Base-by-base conservation (phyloP, 2,113 vertebrate genomes). In the Salvelinus namaycush region DNA sequence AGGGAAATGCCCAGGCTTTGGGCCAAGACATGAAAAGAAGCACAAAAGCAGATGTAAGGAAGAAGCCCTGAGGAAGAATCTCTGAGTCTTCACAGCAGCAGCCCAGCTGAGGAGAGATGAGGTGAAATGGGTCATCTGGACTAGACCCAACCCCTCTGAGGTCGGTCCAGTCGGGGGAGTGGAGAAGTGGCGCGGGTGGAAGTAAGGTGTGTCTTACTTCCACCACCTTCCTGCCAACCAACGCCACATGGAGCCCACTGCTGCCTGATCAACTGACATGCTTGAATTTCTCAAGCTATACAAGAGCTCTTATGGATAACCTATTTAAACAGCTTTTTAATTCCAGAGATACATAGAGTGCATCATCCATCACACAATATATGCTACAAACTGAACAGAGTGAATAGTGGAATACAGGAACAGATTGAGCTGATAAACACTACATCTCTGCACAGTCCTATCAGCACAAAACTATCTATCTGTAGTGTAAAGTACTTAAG, bases 21-120 rank as follows among this genome's bases (percentile, higher is more conserved):
- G 90, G 91, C 94, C 92, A 94, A 92, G 83, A 68, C 29, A 51
- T 7, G 64, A 68, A 16, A 51, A 29, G 76, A 91, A 91, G 89
- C 87, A 91, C 51, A 91, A 92, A 93, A 95, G 90, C 93, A 93
- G 93, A 94, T 93, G 90, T 89, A 90, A 95, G 93, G 93, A 94
- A 94, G 89, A 83, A 94, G 89, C 83, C 91, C 92, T 92, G 84
- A 12, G 49, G 14, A 91, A 91, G 90, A 94, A 94, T 91, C 86
- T 89, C 90, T 89, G 39, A 54, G 51, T 18, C 51, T 66, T 90
- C 68, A 51, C 89, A 51, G 85, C 87, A 87, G 84, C 82, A 87
- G 84, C 75, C 74, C 68, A 49, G 69, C 74, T 68, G 68, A 83
- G 89, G 91, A 87, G 86, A 88, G 90, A 14, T 18, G 51, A 39